Evolutionary conservation across 2,888 invertebrate genomes (phyloP).

Genomic region (Thymelicus acteon): DNA sequence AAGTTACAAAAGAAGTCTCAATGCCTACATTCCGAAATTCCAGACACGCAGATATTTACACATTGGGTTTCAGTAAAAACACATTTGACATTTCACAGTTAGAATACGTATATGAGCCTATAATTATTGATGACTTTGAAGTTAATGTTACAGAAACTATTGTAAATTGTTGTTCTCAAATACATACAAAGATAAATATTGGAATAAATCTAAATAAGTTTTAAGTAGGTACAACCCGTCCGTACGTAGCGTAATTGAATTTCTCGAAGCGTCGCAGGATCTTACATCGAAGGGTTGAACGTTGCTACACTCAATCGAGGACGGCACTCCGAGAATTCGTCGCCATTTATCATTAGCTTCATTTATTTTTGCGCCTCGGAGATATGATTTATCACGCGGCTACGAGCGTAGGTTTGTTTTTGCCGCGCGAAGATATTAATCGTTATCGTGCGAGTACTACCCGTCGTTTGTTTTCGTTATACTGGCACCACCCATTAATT

Average conservation of each 20-base stretch:
- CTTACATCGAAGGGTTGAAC: slow-evolving; percentile 57
- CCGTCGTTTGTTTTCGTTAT: slow-evolving; percentile 84
- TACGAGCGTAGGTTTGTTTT: slow-evolving; percentile 80
- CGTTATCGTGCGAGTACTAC: slow-evolving; percentile 80
- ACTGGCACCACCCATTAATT: slow-evolving; percentile 81
- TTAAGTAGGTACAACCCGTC: too few relatives aligned
- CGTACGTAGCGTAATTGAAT: too few relatives aligned
- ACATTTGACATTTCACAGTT: slow-evolving; percentile 65
- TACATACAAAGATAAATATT: too few relatives aligned
- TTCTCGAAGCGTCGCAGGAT: neutral
- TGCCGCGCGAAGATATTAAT: slow-evolving; percentile 82
- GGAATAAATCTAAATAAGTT: too few relatives aligned
- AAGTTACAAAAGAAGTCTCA: slow-evolving; percentile 59
- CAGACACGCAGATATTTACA: slow-evolving; percentile 62
- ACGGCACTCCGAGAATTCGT: slow-evolving; percentile 67
- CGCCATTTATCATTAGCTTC: slow-evolving; percentile 83
- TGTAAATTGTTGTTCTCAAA: too few relatives aligned
- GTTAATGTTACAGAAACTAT: too few relatives aligned
- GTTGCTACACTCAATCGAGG: slow-evolving; percentile 70
- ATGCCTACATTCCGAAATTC: slow-evolving; percentile 64
- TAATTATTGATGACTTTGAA: slow-evolving; percentile 64
- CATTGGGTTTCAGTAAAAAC: slow-evolving; percentile 57
- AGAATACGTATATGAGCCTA: slow-evolving; percentile 55
- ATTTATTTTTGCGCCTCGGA: slow-evolving; percentile 83
- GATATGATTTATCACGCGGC: slow-evolving; percentile 83